Conservation (phyloP, 2,888 invertebrate species). For the Volucella inflata region DNA sequence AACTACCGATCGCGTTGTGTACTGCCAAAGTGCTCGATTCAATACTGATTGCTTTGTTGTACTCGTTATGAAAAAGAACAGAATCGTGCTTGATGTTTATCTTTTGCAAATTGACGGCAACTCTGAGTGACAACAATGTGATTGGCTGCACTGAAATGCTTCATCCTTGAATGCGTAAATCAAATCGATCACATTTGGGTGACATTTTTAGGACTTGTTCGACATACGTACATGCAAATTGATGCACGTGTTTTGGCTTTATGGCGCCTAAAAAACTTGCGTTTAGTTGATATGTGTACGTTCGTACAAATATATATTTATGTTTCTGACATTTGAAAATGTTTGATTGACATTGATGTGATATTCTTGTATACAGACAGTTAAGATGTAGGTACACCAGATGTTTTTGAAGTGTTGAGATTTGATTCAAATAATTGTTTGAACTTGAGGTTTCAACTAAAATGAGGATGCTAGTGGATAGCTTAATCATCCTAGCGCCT, state of each 20-base stretch:
- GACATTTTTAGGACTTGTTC: constrained; percentile 73
- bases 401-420: too few species aligned
- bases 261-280: constrained; percentile 58
- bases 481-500: too few species aligned
- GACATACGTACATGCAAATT: constrained; percentile 69
- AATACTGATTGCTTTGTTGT: constrained; percentile 59
- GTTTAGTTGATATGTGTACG: constrained; percentile 15
- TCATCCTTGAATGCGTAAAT: constrained; percentile 74
- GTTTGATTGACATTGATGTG: not conserved
- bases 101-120: constrained; percentile 57
- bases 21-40: constrained; percentile 51
- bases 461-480: too few species aligned
- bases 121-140: constrained; percentile 19
- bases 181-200: constrained; percentile 70
- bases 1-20: constrained; percentile 7
- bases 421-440: too few species aligned
- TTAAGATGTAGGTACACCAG: too few species aligned
- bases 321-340: constrained; percentile 19
- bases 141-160: constrained; percentile 51
- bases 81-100: constrained; percentile 66
- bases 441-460: too few species aligned
- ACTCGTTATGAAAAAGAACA: constrained; percentile 28
- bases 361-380: not conserved
- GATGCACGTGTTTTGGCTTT: constrained; percentile 54
- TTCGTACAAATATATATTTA: constrained; percentile 7